These are phyloP conservation scores for Nyctibius bracteatus DNA, from an alignment of 2,113 vertebrate species.

Conservation along the genomic window DNA sequence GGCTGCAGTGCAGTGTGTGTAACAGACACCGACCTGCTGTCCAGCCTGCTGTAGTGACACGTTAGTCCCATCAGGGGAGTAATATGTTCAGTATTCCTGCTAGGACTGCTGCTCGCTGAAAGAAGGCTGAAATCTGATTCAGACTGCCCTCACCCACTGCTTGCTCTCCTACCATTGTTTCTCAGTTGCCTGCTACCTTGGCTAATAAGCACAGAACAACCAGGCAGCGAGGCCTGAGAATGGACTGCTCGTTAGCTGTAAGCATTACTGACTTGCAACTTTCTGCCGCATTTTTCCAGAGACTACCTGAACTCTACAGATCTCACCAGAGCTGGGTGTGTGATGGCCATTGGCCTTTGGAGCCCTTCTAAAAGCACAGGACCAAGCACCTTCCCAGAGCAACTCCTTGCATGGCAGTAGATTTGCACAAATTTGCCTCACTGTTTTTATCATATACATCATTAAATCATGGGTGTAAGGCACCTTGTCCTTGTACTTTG, in stretches of 20 bases:
- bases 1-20: neutral
- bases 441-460: neutral
- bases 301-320: neutral
- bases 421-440: neutral
- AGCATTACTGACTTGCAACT: neutral
- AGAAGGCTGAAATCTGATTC: neutral
- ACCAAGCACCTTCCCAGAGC: neutral
- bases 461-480: neutral
- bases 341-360: neutral
- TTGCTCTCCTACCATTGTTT: neutral
- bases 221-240: neutral
- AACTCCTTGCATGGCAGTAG: neutral
- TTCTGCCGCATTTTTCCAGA: neutral
- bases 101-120: neutral
- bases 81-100: neutral
- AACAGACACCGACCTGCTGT: neutral
- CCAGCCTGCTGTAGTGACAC: neutral
- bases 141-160: neutral
- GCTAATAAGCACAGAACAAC: neutral
- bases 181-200: neutral
- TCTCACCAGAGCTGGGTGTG: neutral
- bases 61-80: neutral
- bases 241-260: neutral
- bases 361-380: neutral
- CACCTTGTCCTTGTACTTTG: neutral